Conservation (phyloP, 2,888 invertebrate species). For the Oegoconia quadripuncta region DNA sequence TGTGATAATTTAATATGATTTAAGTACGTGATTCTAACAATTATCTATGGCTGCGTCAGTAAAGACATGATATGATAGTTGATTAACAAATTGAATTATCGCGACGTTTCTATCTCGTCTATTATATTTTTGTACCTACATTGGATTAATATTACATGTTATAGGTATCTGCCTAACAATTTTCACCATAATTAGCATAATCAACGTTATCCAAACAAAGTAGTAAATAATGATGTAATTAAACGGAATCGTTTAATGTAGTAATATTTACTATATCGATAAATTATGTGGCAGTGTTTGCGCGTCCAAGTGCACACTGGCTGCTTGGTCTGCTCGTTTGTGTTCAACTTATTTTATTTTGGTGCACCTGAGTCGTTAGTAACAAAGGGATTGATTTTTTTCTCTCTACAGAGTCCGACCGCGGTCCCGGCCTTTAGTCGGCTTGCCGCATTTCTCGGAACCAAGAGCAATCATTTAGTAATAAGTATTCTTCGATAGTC, state of each 20-base stretch:
- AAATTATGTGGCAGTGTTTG: conserved; percentile 30
- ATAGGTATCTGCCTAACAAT: no score
- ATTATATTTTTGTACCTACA: no score
- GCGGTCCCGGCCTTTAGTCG: conserved; percentile 57
- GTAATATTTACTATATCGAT: conserved; percentile 11
- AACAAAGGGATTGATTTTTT: conserved; percentile 74
- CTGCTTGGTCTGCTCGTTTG: conserved; percentile 36
- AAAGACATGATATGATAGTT: no score
- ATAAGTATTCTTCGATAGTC: conserved; percentile 60
- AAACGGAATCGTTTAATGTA: conserved; percentile 2
- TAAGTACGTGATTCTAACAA: no score
- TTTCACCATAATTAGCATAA: no score
- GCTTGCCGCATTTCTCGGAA: conserved; percentile 64
- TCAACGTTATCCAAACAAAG: no score
- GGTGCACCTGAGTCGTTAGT: conserved; percentile 74
- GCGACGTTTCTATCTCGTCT: no score
- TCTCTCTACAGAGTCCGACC: conserved; percentile 53
- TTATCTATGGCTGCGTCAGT: no score
- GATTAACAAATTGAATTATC: no score
- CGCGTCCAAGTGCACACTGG: conserved; percentile 50
- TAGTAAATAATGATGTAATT: no score
- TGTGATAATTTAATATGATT: no score
- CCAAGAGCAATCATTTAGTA: conserved; percentile 60
- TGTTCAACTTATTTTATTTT: conserved; percentile 59
- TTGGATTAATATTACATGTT: no score